phyloP scores from a whole-genome alignment of 2,888 invertebrate species.

The Ernsta delagoae region DNA sequence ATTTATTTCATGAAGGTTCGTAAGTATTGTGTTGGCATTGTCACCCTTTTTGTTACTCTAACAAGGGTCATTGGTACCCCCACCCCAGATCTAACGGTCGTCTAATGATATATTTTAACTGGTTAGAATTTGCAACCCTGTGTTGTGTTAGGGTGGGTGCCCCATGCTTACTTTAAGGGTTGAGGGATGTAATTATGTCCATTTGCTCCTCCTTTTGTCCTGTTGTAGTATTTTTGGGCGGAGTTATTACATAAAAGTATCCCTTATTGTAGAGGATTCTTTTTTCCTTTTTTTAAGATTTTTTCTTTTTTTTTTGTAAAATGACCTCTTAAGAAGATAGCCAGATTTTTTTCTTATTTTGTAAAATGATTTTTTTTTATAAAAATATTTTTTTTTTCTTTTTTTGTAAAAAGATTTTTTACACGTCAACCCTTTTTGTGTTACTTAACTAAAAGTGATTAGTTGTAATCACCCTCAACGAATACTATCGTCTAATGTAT shows the following conservation, averaged over 20 bases:
- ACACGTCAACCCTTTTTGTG: not conserved
- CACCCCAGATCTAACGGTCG: not conserved
- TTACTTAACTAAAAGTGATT: not conserved
- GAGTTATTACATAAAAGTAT: not conserved
- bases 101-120: not conserved
- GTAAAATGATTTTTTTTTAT: no score
- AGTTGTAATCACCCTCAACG: not conserved
- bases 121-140: not conserved
- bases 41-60: no score
- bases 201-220: not conserved
- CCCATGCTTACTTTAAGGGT: conserved; percentile 1
- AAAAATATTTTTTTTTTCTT: no score
- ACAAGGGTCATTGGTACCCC: no score
- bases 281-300: no score
- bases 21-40: no score
- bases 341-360: no score
- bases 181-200: not conserved
- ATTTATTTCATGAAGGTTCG: not conserved
- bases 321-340: no score
- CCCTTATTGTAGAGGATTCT: no score
- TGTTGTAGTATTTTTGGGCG: not conserved
- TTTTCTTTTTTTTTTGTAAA: no score
- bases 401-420: no score
- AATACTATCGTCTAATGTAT: not conserved
- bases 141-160: not conserved